These are phyloP conservation scores for Rosalia funebris DNA, from an alignment of 2,888 invertebrate genomes.

Conservation along the genomic window DNA sequence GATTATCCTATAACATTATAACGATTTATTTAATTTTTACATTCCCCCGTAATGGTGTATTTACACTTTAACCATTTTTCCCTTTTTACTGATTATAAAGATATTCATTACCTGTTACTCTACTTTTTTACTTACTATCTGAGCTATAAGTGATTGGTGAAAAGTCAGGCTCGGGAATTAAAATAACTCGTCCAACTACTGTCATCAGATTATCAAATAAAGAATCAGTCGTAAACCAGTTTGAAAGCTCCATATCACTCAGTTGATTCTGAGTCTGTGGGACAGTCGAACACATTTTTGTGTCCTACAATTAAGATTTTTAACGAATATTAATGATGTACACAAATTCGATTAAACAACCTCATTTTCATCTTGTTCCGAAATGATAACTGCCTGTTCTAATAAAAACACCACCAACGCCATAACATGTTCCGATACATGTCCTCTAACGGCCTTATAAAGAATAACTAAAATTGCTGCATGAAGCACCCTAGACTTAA, in stretches of 20 bases:
- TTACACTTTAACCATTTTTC: too few species aligned
- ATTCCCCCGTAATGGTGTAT: too few species aligned
- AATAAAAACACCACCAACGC: slow-evolving; percentile 87
- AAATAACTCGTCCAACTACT: slow-evolving; percentile 71
- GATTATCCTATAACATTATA: too few species aligned
- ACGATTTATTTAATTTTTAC: too few species aligned
- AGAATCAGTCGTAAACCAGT: slow-evolving; percentile 79
- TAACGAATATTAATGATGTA: neutral
- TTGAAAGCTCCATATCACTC: slow-evolving; percentile 68
- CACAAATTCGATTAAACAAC: too few species aligned
- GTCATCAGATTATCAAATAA: slow-evolving; percentile 81
- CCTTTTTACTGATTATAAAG: too few species aligned
- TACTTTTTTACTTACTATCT: slow-evolving; percentile 69
- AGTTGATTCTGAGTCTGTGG: slow-evolving; percentile 50
- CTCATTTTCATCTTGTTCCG: slow-evolving; percentile 61
- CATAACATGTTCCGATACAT: slow-evolving; percentile 87
- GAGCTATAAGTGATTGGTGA: slow-evolving; percentile 71
- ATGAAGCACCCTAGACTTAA: slow-evolving; percentile 74
- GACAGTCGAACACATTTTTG: slow-evolving; percentile 65
- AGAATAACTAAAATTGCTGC: slow-evolving; percentile 83
- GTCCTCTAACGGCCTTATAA: slow-evolving; percentile 82
- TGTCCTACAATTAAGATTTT: slow-evolving; percentile 47
- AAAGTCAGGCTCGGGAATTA: slow-evolving; percentile 70
- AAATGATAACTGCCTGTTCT: slow-evolving; percentile 78
- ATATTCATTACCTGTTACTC: too few species aligned